Evolutionary conservation across 1,140 invertebrate species (phyloP), one percentile per base, ranked within the genome.

Genomic region (Zaprionus inermis): DNA sequence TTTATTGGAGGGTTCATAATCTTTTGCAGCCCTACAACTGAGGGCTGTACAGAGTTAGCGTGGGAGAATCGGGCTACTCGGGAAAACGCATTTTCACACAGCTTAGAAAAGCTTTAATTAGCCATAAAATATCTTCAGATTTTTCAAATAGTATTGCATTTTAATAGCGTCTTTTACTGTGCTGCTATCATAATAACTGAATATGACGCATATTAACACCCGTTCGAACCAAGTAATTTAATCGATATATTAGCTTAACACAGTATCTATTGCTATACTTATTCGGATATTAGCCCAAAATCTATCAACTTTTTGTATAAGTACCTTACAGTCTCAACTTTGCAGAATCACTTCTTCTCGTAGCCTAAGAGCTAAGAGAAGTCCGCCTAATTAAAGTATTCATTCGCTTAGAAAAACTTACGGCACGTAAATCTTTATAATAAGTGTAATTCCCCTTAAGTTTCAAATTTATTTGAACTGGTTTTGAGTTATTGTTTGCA

Each of bases 1-100:
- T 44, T 67, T 59, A 67, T 58, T 65, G 30, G n/a, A n/a, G 30
- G 54, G 30, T 36, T 56, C 51, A n/a, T 54, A 30, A 54, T 16
- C 51, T 20, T 28, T 24, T 3, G 10, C 18, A 24, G 51, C 18
- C 44, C 44, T 46, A 20, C 44, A 18, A 18, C 16, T 10, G 9
- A 46, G 41, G 24, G 24, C 24, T 18, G 9, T 46, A 46, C 41
- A 18, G 41, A 16, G 36, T n/a, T 38, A 38, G 1, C n/a, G 36
- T 38, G 36, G 14, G 14, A 38, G 24, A 28, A 28, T 28, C 24
- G 5, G 1, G 36, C 36, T n/a, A 38, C 3, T 28, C 3, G 16
- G 3, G n/a, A n/a, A n/a, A 16, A 9, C n/a, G n/a, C n/a, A n/a
- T n/a, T 44, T 44, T 44, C 7, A 44, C n/a, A 16, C 9, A 46